Base-by-base conservation (phyloP, 2,797 vertebrate species). In the Bradypodion ventrale region DNA sequence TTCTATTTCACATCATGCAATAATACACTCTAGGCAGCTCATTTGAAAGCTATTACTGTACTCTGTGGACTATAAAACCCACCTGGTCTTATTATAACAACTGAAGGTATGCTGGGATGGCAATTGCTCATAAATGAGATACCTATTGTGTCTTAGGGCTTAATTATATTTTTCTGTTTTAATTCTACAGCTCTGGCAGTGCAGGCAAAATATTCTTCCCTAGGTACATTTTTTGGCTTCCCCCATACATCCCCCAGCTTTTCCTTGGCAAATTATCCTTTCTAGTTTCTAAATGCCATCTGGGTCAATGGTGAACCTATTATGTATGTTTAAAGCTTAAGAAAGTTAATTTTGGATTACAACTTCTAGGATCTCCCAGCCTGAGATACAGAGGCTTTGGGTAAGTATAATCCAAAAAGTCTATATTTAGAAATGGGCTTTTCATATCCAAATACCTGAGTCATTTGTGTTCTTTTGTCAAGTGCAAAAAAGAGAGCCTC, bases 111-210 rank as follows among this genome's bases (percentile, higher is more conserved):
- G 86, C 87, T 86, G 88, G 89, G 89, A 86, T 92, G 83, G 91
- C 87, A 92, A 86, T 93, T 93, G 91, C 88, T 87, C 88, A 85
- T 93, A 93, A 93, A 92, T 84, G 7, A n/a, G 74, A 82, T 86
- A 86, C 87, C 82, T 93, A 91, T 87, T 90, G 91, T 65, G 82
- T 89, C 84, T 82, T 91, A 92, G 90, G 81, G 83, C 82, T 90
- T 90, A 89, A 72, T 92, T 94, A 91, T 90, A 91, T 87, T 93
- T n/a, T 93, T 89, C 86, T 83, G 69, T 90, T 93, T 92, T 91
- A 86, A 91, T 91, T 93, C 86, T 88, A 56, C 86, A 79, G 82
- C 89, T 90, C 84, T 79, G 85, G 87, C 91, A 84, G 13, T 78
- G 86, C 74, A 70, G 84, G 82, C 77, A 92, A 89, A 88, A 69